Base-by-base conservation (phyloP, 2,113 vertebrate species). In the Muntiacus reevesi region DNA sequence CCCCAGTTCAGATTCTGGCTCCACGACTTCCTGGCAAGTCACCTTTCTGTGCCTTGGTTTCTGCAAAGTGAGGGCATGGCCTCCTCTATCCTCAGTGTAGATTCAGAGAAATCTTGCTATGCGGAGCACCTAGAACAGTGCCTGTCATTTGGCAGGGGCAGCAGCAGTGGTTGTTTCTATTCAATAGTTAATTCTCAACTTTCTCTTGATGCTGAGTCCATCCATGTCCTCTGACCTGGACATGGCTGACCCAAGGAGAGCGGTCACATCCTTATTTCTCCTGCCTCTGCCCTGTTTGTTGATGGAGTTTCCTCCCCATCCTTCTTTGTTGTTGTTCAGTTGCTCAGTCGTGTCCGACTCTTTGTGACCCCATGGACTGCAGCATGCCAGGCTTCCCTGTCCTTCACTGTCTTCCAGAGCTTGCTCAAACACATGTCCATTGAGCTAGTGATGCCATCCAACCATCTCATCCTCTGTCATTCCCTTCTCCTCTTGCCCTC, bases 231-330 rank as follows among this genome's bases (percentile, higher is more conserved):
- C 71, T 30, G 9, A 23, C 62, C 82, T 52, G 30, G 33, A 16
- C 43, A 21, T n/a, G 13, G 79, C 17, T 28, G 27, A 36, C n/a
- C 52, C 52, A 4, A 11, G 67, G 33, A 82, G 67, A 50, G 19
- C 1, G 0, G 2, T 19, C 62, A 1, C 10, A 0, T 28, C 52
- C 60, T 30, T 17, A 5, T 36, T 47, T 21, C 57, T 59, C 57
- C 64, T 33, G 21, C 50, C n/a, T 67, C 62, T 92, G 19, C 74
- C 92, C 76, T 43, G 45, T 25, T 10, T 17, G 54, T 62, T n/a
- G 23, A 2, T 40, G 45, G 6, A 47, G 27, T 25, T 28, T 8
- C 17, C 11, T 47, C 40, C 52, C 3, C 47, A 43, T 59, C n/a
- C 43, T 84, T 54, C 5, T 15, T 43, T 43, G 71, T 27, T 27